These are phyloP conservation scores for Alectura lathami DNA, from an alignment of 2,113 vertebrate genomes.

Conservation along the genomic window DNA sequence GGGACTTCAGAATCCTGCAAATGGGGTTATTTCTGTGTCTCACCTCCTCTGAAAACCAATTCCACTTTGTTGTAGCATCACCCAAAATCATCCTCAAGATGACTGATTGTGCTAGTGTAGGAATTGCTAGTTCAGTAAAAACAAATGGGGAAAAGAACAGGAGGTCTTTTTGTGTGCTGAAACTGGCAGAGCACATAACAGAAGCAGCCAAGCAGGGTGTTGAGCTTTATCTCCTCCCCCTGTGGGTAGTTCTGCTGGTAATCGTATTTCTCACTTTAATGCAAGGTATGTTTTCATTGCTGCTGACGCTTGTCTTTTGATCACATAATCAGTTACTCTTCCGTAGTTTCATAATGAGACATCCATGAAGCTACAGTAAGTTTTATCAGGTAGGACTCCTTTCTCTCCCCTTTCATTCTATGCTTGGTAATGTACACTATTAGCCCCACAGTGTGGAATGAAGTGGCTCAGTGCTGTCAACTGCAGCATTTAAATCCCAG, in stretches of 20 bases:
- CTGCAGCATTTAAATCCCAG: neutral
- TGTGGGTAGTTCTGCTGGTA: neutral
- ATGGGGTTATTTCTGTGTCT: rapidly evolving
- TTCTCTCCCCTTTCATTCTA: neutral
- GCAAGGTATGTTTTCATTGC: neutral
- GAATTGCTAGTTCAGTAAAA: neutral
- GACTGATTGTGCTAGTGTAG: neutral
- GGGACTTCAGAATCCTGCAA: neutral
- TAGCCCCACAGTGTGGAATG: neutral
- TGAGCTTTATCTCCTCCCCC: neutral
- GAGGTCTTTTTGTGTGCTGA: neutral
- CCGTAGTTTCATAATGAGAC: slow-evolving; percentile 40
- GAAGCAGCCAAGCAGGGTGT: neutral
- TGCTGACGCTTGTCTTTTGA: neutral
- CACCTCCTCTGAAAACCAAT: neutral
- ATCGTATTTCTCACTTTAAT: neutral
- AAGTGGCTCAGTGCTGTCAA: neutral
- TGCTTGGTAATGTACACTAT: rapidly evolving
- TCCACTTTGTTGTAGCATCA: rapidly evolving
- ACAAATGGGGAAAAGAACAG: neutral
- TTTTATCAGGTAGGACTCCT: slow-evolving; percentile 6
- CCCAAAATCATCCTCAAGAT: neutral
- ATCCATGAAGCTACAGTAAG: slow-evolving; percentile 14
- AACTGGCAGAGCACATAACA: neutral
- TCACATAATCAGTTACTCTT: neutral